These are phyloP conservation scores for Chaunax sp. DNA, from an alignment of 2,797 vertebrate genomes.

Conservation along the genomic window DNA sequence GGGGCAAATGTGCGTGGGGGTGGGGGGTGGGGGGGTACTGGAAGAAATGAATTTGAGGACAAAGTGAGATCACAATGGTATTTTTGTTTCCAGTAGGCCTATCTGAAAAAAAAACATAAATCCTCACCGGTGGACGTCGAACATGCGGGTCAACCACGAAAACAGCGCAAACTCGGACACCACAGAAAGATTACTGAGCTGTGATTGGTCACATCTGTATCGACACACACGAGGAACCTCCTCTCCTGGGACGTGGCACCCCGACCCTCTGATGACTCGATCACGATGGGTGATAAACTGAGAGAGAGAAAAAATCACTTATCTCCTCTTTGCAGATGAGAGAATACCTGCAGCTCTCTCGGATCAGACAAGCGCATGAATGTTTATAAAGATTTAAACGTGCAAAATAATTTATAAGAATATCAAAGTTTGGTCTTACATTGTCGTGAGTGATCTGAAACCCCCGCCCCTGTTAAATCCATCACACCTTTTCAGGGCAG, in stretches of 20 bases:
- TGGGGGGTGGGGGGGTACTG: neutral
- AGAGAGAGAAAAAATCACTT: slow-evolving; percentile 61
- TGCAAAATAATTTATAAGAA: no score
- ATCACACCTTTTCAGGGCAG: neutral
- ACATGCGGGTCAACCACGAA: slow-evolving; percentile 35
- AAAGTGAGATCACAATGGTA: slow-evolving; percentile 34
- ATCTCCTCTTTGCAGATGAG: slow-evolving; percentile 14
- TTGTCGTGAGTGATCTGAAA: neutral
- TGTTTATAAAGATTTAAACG: no score
- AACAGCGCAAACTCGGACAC: neutral
- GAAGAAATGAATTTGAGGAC: slow-evolving; percentile 38
- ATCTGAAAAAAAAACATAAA: neutral
- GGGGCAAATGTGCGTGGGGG: slow-evolving; percentile 12
- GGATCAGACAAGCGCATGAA: neutral
- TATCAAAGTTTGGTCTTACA: no score
- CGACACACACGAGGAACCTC: slow-evolving; percentile 61
- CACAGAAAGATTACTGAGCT: slow-evolving; percentile 39
- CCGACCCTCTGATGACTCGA: slow-evolving; percentile 69
- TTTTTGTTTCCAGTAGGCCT: slow-evolving; percentile 57
- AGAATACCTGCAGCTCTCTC: neutral
- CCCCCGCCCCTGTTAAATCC: neutral
- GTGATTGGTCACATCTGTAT: slow-evolving; percentile 58
- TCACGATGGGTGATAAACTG: slow-evolving; percentile 75
- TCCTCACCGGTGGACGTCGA: neutral
- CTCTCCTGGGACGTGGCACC: slow-evolving; percentile 67